These are phyloP conservation scores for Junonia oenone DNA, from an alignment of 2,888 invertebrate genomes.

Conservation along the genomic window DNA sequence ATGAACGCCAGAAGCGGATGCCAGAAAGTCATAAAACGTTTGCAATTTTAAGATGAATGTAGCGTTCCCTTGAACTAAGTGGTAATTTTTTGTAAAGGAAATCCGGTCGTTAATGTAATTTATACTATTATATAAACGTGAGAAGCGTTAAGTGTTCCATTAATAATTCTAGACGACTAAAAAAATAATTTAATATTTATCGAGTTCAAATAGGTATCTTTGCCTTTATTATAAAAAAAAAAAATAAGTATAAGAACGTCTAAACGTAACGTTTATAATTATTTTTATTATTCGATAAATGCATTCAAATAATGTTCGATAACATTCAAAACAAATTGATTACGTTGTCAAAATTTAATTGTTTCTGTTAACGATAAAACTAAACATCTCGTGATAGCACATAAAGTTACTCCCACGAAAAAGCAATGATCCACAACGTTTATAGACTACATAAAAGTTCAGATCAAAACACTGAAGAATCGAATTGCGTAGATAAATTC, in stretches of 20 bases:
- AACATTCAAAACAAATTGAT: too few relatives aligned
- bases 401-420: neutral
- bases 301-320: too few relatives aligned
- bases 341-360: neutral
- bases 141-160: neutral
- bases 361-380: neutral
- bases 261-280: too few relatives aligned
- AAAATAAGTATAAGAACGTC: too few relatives aligned
- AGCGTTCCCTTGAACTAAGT: neutral
- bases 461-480: neutral
- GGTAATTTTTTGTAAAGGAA: slow-evolving; percentile 1
- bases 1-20: neutral
- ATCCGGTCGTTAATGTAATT: neutral
- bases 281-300: too few relatives aligned
- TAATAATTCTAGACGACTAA: neutral
- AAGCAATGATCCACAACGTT: neutral
- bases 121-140: neutral
- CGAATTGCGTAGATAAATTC: neutral
- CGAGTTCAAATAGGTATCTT: too few relatives aligned
- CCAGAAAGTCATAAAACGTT: neutral
- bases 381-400: neutral
- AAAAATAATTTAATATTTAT: neutral
- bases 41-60: neutral
- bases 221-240: too few relatives aligned
- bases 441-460: neutral